phyloP scores from a whole-genome alignment of 2,113 vertebrate species.

The Sceloporus tristichus region DNA sequence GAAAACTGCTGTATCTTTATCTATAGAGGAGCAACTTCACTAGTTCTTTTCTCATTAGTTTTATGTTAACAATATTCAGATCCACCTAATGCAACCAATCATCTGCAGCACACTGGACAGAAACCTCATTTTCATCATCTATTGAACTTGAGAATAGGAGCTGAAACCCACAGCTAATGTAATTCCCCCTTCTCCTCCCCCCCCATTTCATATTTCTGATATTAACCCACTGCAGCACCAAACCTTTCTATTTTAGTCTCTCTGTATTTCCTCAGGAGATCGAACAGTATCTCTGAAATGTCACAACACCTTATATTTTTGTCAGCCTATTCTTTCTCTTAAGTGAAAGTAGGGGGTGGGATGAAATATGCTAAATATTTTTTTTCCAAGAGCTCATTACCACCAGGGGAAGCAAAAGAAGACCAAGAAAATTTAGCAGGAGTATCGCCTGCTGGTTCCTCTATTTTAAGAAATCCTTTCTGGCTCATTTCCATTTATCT shows the following conservation, averaged over 20 bases:
- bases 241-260: background rate
- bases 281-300: background rate
- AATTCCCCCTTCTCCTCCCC: too few species aligned
- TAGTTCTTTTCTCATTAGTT: background rate
- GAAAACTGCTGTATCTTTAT: too few species aligned
- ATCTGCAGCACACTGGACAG: background rate
- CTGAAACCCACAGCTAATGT: background rate
- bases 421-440: constrained; percentile 1
- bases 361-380: constrained; percentile 27
- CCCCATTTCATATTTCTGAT: background rate
- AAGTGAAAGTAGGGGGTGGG: background rate
- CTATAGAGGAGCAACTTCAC: too few species aligned
- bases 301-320: constrained; percentile 15
- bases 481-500: constrained; percentile 17
- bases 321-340: background rate
- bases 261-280: background rate
- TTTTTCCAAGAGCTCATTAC: constrained; percentile 26
- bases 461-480: background rate
- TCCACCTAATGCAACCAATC: background rate
- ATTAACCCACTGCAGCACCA: constrained; percentile 9
- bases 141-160: background rate
- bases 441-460: background rate
- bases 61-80: background rate
- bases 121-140: background rate
- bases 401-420: background rate